Evolutionary conservation across 1,140 invertebrate species (phyloP).

Genomic region (Drosophila pachea): DNA sequence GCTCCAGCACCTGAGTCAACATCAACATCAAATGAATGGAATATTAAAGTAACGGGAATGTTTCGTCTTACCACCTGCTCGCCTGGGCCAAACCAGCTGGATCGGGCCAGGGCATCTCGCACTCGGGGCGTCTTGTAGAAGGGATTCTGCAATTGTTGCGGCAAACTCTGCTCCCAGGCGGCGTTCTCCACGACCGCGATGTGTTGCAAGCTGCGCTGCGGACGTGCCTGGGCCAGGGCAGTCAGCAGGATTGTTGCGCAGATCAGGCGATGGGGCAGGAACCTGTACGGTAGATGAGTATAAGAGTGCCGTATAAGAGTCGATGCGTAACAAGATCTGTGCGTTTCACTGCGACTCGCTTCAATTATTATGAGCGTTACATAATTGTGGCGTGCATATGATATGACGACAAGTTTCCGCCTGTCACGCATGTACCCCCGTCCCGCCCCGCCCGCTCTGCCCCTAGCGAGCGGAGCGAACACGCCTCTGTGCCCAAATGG

Average conservation of each 20-base stretch:
- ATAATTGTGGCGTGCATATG: conserved; percentile 72
- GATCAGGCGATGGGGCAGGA: conserved; percentile 34
- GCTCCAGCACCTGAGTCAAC: conserved; percentile 79
- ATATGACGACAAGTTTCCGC: conserved; percentile 70
- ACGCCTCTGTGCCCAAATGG: conserved; percentile 58
- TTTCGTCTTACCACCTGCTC: conserved; percentile 80
- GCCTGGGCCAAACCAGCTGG: conserved; percentile 81
- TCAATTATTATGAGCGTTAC: conserved; percentile 62
- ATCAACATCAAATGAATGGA: neutral
- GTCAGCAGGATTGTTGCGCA: conserved; percentile 17
- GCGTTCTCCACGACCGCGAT: conserved; percentile 78
- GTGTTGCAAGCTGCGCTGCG: conserved; percentile 68
- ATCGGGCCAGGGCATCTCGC: conserved; percentile 79
- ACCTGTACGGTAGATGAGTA: conserved; percentile 31
- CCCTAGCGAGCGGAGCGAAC: neutral
- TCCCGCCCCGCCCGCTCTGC: neutral
- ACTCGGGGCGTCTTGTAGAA: conserved; percentile 79
- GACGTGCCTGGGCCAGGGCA: conserved; percentile 28
- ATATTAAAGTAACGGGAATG: neutral
- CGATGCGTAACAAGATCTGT: conserved; percentile 16
- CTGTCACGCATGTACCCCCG: conserved; percentile 58
- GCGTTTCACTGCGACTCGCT: conserved; percentile 9
- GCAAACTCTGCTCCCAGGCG: conserved; percentile 75
- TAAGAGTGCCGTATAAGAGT: neutral
- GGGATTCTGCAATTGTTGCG: conserved; percentile 78